Conservation (phyloP, 2,113 vertebrate genomes). For the Setophaga coronata region DNA sequence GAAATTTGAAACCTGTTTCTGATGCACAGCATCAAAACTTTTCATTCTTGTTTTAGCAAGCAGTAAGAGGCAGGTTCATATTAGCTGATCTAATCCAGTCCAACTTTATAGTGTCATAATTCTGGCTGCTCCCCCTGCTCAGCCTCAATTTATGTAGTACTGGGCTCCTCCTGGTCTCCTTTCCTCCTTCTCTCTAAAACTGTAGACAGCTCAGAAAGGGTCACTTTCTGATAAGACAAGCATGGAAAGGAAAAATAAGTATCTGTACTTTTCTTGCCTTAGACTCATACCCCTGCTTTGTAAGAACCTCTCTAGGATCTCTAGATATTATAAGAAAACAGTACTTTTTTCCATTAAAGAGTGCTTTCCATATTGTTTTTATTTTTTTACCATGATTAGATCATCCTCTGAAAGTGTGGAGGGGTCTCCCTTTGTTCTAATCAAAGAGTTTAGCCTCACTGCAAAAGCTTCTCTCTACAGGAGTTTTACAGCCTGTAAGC, state of each 20-base stretch:
- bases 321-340: not conserved
- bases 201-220: not conserved
- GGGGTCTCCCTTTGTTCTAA: not conserved
- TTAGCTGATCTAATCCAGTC: not conserved
- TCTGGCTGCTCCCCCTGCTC: not conserved
- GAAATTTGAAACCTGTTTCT: not conserved
- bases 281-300: not conserved
- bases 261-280: not conserved
- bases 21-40: not conserved
- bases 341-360: not conserved
- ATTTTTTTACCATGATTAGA: not conserved
- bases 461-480: not conserved
- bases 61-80: not conserved
- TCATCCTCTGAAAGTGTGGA: not conserved
- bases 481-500: not conserved
- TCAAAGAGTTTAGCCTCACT: not conserved
- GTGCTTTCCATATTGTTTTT: not conserved
- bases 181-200: not conserved
- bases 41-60: not conserved
- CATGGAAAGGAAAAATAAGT: not conserved
- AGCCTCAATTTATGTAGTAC: not conserved
- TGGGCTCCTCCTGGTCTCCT: not conserved
- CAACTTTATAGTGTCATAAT: not conserved
- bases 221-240: not conserved
- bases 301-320: not conserved